Evolutionary conservation across 1,140 invertebrate genomes (phyloP).

Genomic region (Achroia grisella): DNA sequence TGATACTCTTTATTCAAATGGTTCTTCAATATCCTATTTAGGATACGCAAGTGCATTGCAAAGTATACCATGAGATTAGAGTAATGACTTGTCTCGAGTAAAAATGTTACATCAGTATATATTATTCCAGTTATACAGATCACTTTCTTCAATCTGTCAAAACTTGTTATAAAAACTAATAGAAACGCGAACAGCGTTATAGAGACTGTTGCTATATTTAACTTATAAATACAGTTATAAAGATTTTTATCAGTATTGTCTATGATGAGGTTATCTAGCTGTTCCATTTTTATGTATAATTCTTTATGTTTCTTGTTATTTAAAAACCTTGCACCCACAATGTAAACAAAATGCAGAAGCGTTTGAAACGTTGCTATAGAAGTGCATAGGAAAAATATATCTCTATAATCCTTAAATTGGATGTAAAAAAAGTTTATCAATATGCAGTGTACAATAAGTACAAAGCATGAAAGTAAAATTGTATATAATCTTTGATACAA

Average conservation of each 20-base stretch:
- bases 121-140: constrained; percentile 5
- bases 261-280: constrained; percentile 36
- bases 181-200: too few relatives aligned
- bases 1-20: constrained; percentile 3
- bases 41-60: constrained; percentile 25
- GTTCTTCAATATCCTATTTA: constrained; percentile 37
- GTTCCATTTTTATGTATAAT: too few relatives aligned
- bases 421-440: too few relatives aligned
- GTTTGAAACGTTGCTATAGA: too few relatives aligned
- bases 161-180: not conserved
- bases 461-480: too few relatives aligned
- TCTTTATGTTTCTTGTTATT: too few relatives aligned
- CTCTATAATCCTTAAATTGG: too few relatives aligned
- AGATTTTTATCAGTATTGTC: constrained; percentile 20
- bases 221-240: constrained; percentile 7
- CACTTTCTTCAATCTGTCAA: not conserved
- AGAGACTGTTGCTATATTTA: constrained; percentile 12
- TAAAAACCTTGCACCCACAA: too few relatives aligned
- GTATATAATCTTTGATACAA: constrained; percentile 30
- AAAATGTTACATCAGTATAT: constrained; percentile 13
- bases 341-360: too few relatives aligned
- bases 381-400: too few relatives aligned
- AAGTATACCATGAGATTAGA: constrained; percentile 37
- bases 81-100: constrained; percentile 27
- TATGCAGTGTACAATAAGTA: too few relatives aligned